phyloP scores from a whole-genome alignment of 2,888 invertebrate species.

The Odontocerum albicorne region DNA sequence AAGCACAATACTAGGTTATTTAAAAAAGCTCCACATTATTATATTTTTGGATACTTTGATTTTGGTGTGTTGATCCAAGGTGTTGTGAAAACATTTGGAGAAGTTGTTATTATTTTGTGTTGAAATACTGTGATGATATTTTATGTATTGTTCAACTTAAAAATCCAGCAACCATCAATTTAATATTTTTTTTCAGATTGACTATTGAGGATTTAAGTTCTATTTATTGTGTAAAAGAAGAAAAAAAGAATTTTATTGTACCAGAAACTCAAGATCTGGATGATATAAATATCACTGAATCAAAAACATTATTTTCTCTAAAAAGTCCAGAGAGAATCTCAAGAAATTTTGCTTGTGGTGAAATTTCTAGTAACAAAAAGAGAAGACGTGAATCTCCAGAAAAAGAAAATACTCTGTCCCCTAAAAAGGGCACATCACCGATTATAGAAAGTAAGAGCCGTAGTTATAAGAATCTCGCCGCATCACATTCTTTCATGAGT shows the following conservation, averaged over 20 bases:
- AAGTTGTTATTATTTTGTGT: too few species aligned
- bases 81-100: too few species aligned
- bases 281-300: conserved; percentile 37
- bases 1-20: too few species aligned
- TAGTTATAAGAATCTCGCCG: conserved; percentile 46
- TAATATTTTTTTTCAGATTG: conserved; percentile 46
- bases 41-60: too few species aligned
- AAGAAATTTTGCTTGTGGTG: background rate
- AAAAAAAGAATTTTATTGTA: conserved; percentile 39
- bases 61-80: too few species aligned
- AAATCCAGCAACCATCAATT: too few species aligned
- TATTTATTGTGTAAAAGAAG: conserved; percentile 49
- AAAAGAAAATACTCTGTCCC: conserved; percentile 34
- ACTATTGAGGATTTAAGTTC: conserved; percentile 50
- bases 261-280: conserved; percentile 37
- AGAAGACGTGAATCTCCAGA: conserved; percentile 10
- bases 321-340: background rate
- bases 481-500: conserved; percentile 44
- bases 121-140: too few species aligned
- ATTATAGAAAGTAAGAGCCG: conserved; percentile 51
- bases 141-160: background rate
- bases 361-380: background rate
- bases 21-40: too few species aligned
- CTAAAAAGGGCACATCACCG: conserved; percentile 46
- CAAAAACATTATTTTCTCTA: conserved; percentile 19